Base-by-base conservation (phyloP, 2,888 invertebrate species). In the Tenodera sinensis region DNA sequence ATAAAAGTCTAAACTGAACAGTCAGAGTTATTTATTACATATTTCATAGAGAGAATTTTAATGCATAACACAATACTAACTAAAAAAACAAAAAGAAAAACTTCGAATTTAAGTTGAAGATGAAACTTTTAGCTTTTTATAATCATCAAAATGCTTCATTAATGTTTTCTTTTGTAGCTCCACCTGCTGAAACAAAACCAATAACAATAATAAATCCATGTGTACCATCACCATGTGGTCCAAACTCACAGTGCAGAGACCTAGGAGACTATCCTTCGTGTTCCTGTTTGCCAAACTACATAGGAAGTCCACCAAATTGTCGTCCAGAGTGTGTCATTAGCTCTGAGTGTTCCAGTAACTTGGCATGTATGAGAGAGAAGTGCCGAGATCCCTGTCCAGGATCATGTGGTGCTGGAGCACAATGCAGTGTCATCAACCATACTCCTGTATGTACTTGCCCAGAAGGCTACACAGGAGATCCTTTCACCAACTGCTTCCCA, bases 381-480 rank as follows among this genome's bases (percentile, higher is more conserved):
- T 97, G 97, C 93, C 93, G 94, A 86, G 96, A 97, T 93, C 97
- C 97, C 2, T 97, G 97, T 92, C 96, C 96, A 15, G 97, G 96
- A 83, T 95, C 96, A 15, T 97, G 97, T 92, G 97, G 97, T 27
- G 93, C 95, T 89, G 95, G 95, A 91, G 96, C 97, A 1, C 94
- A 95, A 90, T 97, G 97, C 92, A 94, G 94, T 92, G 96, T 97
- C 20, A 95, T 96, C 91, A 96, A 96, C 92, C 97, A 97, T 92
- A 94, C 96, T n/a, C 96, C 97, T 9, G 95, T 96, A 91, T 97
- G 97, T 92, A 95, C 95, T 82, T 97, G 97, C 92, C 94, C 95
- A 8, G 93, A 95, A 34, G 96, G 96, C 87, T 97, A 95, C 91
- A 95, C 94, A 6, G 97, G 97, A 30, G 96, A 97, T 94, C 97